A percentile compares a stretch with the other conserved stretches of the same genome.
Conservation (phyloP, 2,797 vertebrate genomes). For the Arrhamphus sclerolepis region DNA sequence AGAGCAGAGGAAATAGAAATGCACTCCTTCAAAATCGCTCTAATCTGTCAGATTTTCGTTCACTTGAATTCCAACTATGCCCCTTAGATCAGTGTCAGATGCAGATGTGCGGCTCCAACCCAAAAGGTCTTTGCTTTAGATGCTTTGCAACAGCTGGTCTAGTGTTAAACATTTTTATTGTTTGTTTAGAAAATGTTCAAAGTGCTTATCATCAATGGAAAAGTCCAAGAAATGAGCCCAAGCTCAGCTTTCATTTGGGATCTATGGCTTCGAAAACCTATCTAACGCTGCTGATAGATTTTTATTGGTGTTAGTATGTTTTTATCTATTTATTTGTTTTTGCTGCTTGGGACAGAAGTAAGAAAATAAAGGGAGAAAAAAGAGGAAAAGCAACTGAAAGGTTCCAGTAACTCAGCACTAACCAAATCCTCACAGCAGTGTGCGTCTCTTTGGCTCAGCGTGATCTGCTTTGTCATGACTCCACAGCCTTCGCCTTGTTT, state of each 20-base stretch:
- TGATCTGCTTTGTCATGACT: slow-evolving; percentile 71
- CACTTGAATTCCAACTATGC: background rate
- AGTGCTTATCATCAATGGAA: no score
- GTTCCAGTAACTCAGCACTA: slow-evolving; percentile 28
- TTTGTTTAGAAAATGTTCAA: no score
- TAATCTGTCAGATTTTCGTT: background rate
- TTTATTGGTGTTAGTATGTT: no score
- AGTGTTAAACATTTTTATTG: background rate
- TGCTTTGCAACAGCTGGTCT: slow-evolving; percentile 2
- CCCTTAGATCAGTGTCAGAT: background rate
- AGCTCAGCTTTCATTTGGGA: no score
- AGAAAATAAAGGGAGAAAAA: background rate
- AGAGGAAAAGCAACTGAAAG: background rate
- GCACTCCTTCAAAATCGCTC: background rate
- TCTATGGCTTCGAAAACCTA: no score
- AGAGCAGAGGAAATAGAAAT: slow-evolving; percentile 19
- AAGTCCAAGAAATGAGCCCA: no score
- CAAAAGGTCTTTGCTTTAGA: background rate
- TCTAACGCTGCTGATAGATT: no score
- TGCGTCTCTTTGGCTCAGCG: slow-evolving; percentile 30
- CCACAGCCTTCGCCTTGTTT: slow-evolving; percentile 65
- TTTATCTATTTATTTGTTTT: no score
- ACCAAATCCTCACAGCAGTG: slow-evolving; percentile 36
- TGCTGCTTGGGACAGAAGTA: background rate
- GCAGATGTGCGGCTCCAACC: no score